Conservation (phyloP, 1,140 invertebrate genomes). For the Coenobita brevimanus region DNA sequence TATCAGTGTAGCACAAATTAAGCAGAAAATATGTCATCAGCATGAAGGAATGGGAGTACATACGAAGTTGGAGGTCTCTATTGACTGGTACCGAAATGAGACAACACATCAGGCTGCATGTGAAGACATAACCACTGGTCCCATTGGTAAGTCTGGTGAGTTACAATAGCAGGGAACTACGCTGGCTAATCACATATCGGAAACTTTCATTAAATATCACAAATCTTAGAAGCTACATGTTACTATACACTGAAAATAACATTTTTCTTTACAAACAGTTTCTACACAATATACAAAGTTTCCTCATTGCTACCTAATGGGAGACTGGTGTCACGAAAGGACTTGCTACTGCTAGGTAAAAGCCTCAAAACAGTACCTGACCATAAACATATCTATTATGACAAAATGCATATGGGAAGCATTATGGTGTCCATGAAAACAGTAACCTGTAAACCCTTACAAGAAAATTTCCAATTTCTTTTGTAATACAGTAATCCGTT, state of each 20-base stretch:
- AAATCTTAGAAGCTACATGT: slow-evolving; percentile 52
- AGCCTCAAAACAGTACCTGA: slow-evolving; percentile 55
- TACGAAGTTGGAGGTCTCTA: neutral
- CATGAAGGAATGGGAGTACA: too few species aligned
- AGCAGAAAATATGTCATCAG: too few species aligned
- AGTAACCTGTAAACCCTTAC: slow-evolving; percentile 44
- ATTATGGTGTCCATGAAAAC: slow-evolving; percentile 57
- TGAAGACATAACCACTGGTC: slow-evolving; percentile 46
- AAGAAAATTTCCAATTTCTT: slow-evolving; percentile 38
- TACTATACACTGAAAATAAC: slow-evolving; percentile 58
- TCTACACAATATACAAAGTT: slow-evolving; percentile 62
- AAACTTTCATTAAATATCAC: slow-evolving; percentile 28
- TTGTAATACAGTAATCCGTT: slow-evolving; percentile 23
- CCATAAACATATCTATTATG: slow-evolving; percentile 38
- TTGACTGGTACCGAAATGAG: neutral
- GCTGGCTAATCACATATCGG: slow-evolving; percentile 44
- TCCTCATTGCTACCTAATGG: slow-evolving; percentile 62
- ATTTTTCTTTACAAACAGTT: slow-evolving; percentile 52
- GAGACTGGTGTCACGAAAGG: slow-evolving; percentile 52
- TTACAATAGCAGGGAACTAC: slow-evolving; percentile 41
- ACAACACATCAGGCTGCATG: slow-evolving; percentile 16
- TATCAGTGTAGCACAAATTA: too few species aligned
- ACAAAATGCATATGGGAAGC: slow-evolving; percentile 65
- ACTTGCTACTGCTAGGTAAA: slow-evolving; percentile 55
- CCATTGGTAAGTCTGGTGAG: slow-evolving; percentile 50